Conservation (phyloP, 2,113 vertebrate genomes). For the Budorcas taxicolor region DNA sequence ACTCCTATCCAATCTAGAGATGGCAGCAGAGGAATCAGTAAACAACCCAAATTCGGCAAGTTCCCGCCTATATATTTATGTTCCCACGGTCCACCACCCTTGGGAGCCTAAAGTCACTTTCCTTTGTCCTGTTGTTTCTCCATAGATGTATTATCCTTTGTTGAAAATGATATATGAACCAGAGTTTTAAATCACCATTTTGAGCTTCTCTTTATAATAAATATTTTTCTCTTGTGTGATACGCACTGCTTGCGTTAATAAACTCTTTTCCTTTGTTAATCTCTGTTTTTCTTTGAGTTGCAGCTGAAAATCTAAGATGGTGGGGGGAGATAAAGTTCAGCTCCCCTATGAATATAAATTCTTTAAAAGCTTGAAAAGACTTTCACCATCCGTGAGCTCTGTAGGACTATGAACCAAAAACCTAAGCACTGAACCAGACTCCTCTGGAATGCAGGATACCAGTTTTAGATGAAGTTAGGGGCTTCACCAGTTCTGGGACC, state of each 20-base stretch:
- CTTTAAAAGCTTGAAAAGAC: background rate
- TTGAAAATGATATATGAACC: background rate
- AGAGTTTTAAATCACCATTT: background rate
- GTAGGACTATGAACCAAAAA: background rate
- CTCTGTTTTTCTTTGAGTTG: background rate
- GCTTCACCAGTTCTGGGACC: background rate
- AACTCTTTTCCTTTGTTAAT: background rate
- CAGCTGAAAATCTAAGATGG: background rate
- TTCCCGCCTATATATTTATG: background rate
- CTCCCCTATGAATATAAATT: background rate
- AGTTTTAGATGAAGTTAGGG: background rate
- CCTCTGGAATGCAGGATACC: background rate
- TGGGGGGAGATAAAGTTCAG: background rate
- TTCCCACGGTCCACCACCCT: background rate
- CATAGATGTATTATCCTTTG: background rate
- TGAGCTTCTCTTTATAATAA: background rate
- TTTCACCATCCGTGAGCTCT: background rate
- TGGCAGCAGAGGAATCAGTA: background rate
- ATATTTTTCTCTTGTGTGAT: background rate
- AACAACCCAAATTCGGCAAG: background rate
- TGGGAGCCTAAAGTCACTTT: background rate
- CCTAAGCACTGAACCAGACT: background rate
- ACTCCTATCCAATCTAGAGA: background rate
- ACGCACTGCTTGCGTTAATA: background rate
- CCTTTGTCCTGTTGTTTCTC: background rate